These are phyloP conservation scores for Ascidia mentula DNA, from an alignment of 23 tunicate genomes.

Conservation along the genomic window DNA sequence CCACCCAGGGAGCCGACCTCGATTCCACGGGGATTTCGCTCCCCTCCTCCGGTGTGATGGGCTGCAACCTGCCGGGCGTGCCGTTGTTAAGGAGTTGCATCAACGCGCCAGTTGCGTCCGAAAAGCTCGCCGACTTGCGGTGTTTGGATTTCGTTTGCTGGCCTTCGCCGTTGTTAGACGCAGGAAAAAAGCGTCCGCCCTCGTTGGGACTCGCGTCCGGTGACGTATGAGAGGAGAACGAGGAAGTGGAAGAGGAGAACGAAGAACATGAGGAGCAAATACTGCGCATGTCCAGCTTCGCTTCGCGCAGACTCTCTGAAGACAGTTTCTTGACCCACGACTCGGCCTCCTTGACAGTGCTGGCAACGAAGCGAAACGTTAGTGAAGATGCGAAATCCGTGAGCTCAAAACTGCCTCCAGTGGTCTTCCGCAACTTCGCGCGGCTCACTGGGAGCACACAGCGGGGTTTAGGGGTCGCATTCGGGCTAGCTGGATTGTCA, in stretches of 20 bases:
- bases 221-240: constrained; percentile 60
- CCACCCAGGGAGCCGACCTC: background rate
- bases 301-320: constrained; percentile 60
- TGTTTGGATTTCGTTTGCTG: too few species aligned
- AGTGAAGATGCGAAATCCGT: constrained; percentile 62
- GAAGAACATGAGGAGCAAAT: constrained; percentile 79
- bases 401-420: constrained; percentile 72
- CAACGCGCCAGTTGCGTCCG: constrained; percentile 46
- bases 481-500: too few species aligned
- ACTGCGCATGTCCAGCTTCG: constrained; percentile 74
- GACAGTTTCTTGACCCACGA: constrained; percentile 57
- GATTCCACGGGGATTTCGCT: background rate
- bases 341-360: constrained; percentile 56
- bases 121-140: constrained; percentile 60
- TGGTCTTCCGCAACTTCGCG: constrained; percentile 64
- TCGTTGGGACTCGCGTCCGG: constrained; percentile 51
- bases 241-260: constrained; percentile 58
- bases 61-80: background rate
- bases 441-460: constrained; percentile 71
- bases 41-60: background rate
- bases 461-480: constrained; percentile 44
- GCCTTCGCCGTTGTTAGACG: too few species aligned
- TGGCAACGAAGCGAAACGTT: constrained; percentile 63
- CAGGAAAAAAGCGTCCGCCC: constrained; percentile 27
- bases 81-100: constrained; percentile 25